Conservation (phyloP, 1,140 invertebrate species). For the Penaeus chinensis region DNA sequence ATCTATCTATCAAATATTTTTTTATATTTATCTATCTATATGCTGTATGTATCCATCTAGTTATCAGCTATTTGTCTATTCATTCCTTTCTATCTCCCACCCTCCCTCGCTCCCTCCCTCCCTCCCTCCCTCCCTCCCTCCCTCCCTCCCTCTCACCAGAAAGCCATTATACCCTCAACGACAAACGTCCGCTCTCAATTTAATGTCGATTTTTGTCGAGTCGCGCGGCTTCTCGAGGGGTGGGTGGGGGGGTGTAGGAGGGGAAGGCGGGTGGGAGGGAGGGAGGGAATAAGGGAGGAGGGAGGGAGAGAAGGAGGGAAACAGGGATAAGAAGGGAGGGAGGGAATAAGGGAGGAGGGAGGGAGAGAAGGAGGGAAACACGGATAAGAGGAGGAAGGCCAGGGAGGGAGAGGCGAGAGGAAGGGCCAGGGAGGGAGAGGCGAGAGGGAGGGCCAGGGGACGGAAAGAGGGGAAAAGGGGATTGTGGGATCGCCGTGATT, state of each 20-base stretch:
- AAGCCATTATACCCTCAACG: conserved; percentile 29
- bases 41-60: background rate
- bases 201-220: conserved; percentile 37
- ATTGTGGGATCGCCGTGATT: conserved; percentile 41
- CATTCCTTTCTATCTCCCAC: background rate
- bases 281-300: too few species aligned
- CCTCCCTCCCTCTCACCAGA: conserved; percentile 1
- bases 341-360: too few species aligned
- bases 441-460: too few species aligned
- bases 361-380: too few species aligned
- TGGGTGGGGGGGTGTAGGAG: too few species aligned
- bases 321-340: too few species aligned
- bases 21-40: background rate
- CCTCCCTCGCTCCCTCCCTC: background rate
- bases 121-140: background rate
- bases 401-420: too few species aligned
- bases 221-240: background rate
- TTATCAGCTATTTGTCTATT: background rate
- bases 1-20: too few species aligned
- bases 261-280: too few species aligned
- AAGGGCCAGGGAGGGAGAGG: too few species aligned
- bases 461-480: background rate
- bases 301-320: too few species aligned
- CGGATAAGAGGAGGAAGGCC: too few species aligned
- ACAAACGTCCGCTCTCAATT: conserved; percentile 45